Evolutionary conservation across 2,888 invertebrate species (phyloP).

Genomic region (Zelleria hepariella): DNA sequence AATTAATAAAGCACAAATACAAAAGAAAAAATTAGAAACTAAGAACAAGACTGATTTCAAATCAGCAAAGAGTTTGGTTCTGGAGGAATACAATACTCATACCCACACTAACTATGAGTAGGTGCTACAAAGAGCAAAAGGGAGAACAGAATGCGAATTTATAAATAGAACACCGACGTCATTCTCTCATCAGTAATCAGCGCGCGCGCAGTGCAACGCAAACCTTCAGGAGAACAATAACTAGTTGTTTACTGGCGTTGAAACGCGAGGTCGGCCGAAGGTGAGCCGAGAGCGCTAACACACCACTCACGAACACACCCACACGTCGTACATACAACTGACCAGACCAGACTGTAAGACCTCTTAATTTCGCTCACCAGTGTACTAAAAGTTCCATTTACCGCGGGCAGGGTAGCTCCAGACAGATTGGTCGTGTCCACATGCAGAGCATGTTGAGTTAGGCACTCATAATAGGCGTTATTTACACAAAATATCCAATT

Average conservation of each 20-base stretch:
- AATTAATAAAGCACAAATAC: not conserved
- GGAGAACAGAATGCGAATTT: conserved; percentile 20
- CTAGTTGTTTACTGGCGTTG: conserved; percentile 53
- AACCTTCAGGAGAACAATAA: conserved; percentile 64
- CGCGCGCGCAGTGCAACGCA: conserved; percentile 39
- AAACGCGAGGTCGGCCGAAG: conserved; percentile 69
- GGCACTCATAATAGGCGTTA: not conserved
- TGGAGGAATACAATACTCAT: too few species aligned
- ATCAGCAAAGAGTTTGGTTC: conserved; percentile 55
- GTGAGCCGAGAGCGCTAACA: conserved; percentile 61
- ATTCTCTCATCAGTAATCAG: conserved; percentile 59
- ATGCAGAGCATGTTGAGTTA: not conserved
- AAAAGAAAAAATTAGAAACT: not conserved
- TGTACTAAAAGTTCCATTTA: not conserved
- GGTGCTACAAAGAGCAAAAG: not conserved
- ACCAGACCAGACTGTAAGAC: conserved; percentile 16
- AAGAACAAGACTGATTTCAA: conserved; percentile 9
- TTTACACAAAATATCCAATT: not conserved
- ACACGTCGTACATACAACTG: conserved; percentile 25
- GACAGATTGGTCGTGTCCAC: not conserved
- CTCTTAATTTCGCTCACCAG: too few species aligned
- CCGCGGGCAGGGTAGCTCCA: not conserved
- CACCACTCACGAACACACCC: conserved; percentile 46
- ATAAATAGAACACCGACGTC: conserved; percentile 42
- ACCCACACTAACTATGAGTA: too few species aligned